A percentile compares a stretch with the other conserved stretches of the same genome.
Evolutionary conservation across 2,797 vertebrate genomes (phyloP).

Genomic region (Rachycentron canadum): DNA sequence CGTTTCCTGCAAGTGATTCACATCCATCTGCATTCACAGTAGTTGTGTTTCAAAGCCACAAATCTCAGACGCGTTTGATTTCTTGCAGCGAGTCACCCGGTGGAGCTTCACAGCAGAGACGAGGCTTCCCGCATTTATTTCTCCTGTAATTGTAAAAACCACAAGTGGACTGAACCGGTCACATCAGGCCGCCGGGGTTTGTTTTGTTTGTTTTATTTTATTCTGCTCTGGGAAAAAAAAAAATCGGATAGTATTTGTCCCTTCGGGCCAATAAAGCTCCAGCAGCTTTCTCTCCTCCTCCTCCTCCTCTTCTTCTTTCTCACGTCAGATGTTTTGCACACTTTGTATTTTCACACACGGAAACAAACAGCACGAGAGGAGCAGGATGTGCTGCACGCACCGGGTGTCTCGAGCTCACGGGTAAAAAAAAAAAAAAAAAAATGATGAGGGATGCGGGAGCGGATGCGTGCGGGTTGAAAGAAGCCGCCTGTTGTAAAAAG

Average conservation of each 20-base stretch:
- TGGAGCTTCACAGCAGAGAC: constrained; percentile 27
- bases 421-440: constrained; percentile 73
- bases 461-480: constrained; percentile 75
- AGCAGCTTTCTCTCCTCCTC: constrained; percentile 15
- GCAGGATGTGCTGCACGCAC: constrained; percentile 77
- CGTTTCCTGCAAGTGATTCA: constrained; percentile 33
- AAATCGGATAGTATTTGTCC: constrained; percentile 26
- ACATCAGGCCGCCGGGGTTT: constrained; percentile 33
- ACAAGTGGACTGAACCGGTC: constrained; percentile 26
- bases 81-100: constrained; percentile 25
- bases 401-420: constrained; percentile 63
- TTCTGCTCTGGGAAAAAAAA: constrained; percentile 8
- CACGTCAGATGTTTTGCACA: constrained; percentile 70
- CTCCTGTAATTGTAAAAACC: constrained; percentile 46
- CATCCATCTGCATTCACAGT: constrained; percentile 38
- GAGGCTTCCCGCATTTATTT: constrained; percentile 34
- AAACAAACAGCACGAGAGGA: constrained; percentile 84
- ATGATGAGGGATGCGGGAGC: constrained; percentile 67
- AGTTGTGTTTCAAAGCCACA: constrained; percentile 26
- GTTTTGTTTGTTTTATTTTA: constrained; percentile 48
- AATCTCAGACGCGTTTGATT: constrained; percentile 30
- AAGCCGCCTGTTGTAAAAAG: constrained; percentile 90
- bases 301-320: constrained; percentile 36
- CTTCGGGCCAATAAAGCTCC: constrained; percentile 45
- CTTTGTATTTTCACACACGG: constrained; percentile 76